A percentile compares a stretch with the other conserved stretches of the same genome.
Evolutionary conservation across 2,888 invertebrate species (phyloP).

Genomic region (Xestia rhomboidea): DNA sequence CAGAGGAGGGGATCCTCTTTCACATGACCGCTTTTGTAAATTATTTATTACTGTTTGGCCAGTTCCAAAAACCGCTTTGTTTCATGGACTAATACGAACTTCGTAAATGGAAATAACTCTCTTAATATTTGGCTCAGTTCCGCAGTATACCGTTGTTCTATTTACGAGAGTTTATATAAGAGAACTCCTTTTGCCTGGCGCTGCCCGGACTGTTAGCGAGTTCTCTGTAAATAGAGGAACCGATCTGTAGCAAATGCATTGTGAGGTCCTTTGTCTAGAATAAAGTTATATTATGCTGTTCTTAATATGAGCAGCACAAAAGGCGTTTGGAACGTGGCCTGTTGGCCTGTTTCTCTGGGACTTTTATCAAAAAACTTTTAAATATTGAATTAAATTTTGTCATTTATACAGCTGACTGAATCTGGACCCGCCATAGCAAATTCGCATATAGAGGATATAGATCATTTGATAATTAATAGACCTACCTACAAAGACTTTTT

Average conservation of each 20-base stretch:
- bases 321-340: background rate
- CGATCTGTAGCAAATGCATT: slow-evolving; percentile 20
- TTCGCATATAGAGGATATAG: too few relatives aligned
- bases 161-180: slow-evolving; percentile 46
- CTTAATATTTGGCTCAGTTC: slow-evolving; percentile 68
- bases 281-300: background rate
- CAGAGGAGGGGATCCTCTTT: slow-evolving; percentile 83
- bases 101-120: slow-evolving; percentile 77
- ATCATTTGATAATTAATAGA: too few relatives aligned
- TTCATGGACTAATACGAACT: slow-evolving; percentile 78
- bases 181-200: slow-evolving; percentile 27
- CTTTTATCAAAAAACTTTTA: background rate
- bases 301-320: too few relatives aligned
- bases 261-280: background rate
- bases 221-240: slow-evolving; percentile 38
- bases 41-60: slow-evolving; percentile 88
- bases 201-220: background rate
- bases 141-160: slow-evolving; percentile 51
- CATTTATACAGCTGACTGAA: too few relatives aligned
- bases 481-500: too few relatives aligned
- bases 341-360: too few relatives aligned
- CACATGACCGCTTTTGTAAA: slow-evolving; percentile 88
- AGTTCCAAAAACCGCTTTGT: slow-evolving; percentile 84
- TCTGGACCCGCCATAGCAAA: too few relatives aligned
- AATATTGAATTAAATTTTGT: background rate